phyloP scores from a whole-genome alignment of 2,113 vertebrate species.

The human (Homo sapiens) region DNA sequence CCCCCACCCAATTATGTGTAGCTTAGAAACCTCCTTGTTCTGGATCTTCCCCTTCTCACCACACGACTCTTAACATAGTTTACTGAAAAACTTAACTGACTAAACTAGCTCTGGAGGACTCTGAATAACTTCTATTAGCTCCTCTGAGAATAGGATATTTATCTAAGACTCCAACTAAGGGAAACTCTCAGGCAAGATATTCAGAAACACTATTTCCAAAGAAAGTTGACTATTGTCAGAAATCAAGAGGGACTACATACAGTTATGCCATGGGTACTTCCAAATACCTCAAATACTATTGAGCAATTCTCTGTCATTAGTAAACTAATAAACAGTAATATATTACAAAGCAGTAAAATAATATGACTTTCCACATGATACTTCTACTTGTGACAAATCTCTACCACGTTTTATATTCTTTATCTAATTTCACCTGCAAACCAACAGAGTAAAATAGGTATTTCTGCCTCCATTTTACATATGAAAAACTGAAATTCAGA shows the following conservation, averaged over 20 bases:
- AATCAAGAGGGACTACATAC: conserved; percentile 49
- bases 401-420: conserved; percentile 26
- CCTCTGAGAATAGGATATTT: neutral
- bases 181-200: conserved; percentile 50
- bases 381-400: conserved; percentile 4
- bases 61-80: neutral
- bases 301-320: conserved; percentile 4
- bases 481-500: conserved; percentile 37
- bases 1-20: neutral
- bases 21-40: neutral
- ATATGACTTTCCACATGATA: conserved; percentile 1
- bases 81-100: conserved; percentile 42
- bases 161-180: neutral
- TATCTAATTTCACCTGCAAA: conserved; percentile 24
- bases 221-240: conserved; percentile 36
- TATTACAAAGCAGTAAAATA: conserved; percentile 31
- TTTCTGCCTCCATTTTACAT: conserved; percentile 7
- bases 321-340: conserved; percentile 14
- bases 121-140: conserved; percentile 1
- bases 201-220: conserved; percentile 58
- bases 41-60: neutral
- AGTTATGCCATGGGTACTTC: neutral
- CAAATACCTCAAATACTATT: conserved; percentile 57
- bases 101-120: neutral
- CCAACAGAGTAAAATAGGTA: neutral